Evolutionary conservation across 2,113 vertebrate genomes (phyloP).

Genomic region (Microtus richardsoni): DNA sequence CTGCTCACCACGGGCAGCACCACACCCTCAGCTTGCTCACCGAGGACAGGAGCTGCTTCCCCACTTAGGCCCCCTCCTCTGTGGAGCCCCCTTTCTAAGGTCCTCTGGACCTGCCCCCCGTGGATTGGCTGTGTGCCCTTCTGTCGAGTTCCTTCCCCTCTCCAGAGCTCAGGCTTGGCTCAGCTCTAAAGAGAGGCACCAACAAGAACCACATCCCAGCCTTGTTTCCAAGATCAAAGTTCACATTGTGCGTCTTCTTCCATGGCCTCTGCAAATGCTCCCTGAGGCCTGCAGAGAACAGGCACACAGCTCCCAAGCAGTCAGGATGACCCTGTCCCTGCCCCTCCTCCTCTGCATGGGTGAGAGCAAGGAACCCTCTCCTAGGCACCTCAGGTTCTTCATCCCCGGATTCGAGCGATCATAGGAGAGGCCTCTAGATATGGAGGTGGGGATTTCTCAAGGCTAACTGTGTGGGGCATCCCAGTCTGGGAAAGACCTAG

Average conservation of each 20-base stretch:
- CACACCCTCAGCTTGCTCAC: conserved; percentile 1
- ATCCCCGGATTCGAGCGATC: not conserved
- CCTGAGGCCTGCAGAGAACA: not conserved
- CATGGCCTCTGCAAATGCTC: not conserved
- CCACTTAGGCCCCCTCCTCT: not conserved
- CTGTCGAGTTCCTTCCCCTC: not conserved
- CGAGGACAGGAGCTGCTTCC: not conserved
- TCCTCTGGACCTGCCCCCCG: not conserved
- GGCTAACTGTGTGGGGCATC: accelerated
- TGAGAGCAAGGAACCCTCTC: not conserved
- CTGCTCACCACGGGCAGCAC: conserved; percentile 66
- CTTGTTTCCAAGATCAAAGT: not conserved
- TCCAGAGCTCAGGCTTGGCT: not conserved
- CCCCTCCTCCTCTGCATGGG: not conserved
- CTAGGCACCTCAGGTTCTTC: not conserved
- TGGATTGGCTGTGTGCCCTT: not conserved
- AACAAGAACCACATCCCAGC: not conserved
- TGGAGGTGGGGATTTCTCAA: not conserved
- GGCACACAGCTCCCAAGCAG: not conserved
- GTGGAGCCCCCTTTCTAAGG: not conserved
- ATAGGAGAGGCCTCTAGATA: not conserved
- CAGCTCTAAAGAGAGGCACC: not conserved
- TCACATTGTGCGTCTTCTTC: accelerated
- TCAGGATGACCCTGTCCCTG: not conserved
- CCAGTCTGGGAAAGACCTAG: not conserved